A percentile compares a stretch with the other conserved stretches of the same genome.
phyloP scores from a whole-genome alignment of 1,140 invertebrate genomes.

The Drosophila neocordata region DNA sequence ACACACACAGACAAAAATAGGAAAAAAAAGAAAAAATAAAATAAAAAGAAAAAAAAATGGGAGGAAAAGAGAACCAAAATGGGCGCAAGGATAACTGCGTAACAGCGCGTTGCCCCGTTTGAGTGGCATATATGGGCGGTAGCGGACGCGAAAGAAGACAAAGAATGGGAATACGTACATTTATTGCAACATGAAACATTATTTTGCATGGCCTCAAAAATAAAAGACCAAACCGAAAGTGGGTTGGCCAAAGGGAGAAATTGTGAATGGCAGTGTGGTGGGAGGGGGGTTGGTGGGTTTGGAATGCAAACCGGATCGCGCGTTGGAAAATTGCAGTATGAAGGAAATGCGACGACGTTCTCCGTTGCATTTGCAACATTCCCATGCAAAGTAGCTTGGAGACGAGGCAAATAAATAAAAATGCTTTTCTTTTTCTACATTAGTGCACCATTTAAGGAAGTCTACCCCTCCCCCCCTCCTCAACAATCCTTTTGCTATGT shows the following conservation, averaged over 20 bases:
- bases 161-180: conserved; percentile 60
- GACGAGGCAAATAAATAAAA: conserved; percentile 64
- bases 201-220: conserved; percentile 79
- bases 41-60: background rate
- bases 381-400: conserved; percentile 51
- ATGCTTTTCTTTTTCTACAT: conserved; percentile 69
- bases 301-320: conserved; percentile 42
- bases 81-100: conserved; percentile 76
- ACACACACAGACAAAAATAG: conserved; percentile 34
- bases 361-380: conserved; percentile 61
- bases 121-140: conserved; percentile 47
- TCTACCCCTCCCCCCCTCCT: conserved; percentile 25
- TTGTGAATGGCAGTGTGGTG: background rate
- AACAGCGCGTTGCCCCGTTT: conserved; percentile 53
- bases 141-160: conserved; percentile 22
- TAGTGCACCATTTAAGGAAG: conserved; percentile 76
- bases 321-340: conserved; percentile 68
- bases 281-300: too few species aligned
- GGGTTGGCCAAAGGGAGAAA: conserved; percentile 14
- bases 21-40: conserved; percentile 5
- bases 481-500: conserved; percentile 8
- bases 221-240: conserved; percentile 39
- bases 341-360: conserved; percentile 77
- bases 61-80: conserved; percentile 20
- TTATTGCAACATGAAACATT: conserved; percentile 81